Conservation (phyloP, 2,797 vertebrate genomes). For the Acanthornis magna region DNA sequence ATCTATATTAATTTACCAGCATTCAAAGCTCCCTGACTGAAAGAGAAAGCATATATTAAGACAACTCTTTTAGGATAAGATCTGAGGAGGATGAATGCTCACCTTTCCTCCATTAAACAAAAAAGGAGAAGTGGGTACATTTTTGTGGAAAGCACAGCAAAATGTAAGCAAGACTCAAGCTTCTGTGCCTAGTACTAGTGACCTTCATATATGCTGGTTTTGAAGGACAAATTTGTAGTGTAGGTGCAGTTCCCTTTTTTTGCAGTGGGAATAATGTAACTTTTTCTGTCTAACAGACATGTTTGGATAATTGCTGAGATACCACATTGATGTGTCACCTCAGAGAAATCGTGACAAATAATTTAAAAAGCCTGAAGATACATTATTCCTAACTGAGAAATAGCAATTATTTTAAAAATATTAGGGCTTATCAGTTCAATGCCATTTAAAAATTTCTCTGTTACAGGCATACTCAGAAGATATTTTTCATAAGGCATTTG, state of each 20-base stretch:
- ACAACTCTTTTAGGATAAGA: background rate
- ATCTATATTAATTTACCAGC: background rate
- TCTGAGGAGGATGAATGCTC: background rate
- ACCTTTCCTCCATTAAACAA: background rate
- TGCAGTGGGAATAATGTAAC: background rate
- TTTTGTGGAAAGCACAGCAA: background rate
- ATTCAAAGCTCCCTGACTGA: background rate
- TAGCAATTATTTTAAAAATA: background rate
- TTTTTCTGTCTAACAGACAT: background rate
- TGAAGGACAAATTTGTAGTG: background rate
- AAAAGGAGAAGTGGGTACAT: background rate
- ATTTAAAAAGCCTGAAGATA: background rate
- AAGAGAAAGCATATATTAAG: background rate
- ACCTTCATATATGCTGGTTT: background rate
- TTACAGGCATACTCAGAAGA: background rate
- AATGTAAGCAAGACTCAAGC: background rate
- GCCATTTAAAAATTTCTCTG: background rate
- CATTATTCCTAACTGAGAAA: background rate
- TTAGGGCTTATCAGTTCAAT: background rate
- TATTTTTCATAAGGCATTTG: background rate
- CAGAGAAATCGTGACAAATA: conserved; percentile 4
- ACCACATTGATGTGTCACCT: background rate
- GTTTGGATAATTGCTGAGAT: background rate
- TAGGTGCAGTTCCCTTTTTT: background rate
- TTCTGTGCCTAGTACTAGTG: background rate